These are phyloP conservation scores for Desmodus rotundus DNA, from an alignment of 2,113 vertebrate genomes.

Conservation along the genomic window DNA sequence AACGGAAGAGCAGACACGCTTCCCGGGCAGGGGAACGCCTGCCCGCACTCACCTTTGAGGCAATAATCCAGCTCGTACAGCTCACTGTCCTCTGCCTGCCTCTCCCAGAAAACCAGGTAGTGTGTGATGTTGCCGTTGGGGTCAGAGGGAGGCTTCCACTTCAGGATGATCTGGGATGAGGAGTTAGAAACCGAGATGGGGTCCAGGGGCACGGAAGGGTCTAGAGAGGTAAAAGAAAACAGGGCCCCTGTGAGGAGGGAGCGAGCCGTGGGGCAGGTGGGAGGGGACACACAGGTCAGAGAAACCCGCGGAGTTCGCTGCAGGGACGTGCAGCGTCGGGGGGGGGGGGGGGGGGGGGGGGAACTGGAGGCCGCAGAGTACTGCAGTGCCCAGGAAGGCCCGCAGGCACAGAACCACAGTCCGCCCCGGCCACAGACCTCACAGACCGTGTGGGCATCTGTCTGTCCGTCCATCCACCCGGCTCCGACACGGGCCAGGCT, in stretches of 20 bases:
- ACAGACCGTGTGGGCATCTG: too few relatives aligned
- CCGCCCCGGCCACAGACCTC: accelerated
- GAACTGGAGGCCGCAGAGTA: too few relatives aligned
- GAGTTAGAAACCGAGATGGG: constrained; percentile 94
- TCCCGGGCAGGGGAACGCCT: accelerated
- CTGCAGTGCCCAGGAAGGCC: too few relatives aligned
- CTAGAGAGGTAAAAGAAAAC: constrained; percentile 74
- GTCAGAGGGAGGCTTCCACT: constrained; percentile 94
- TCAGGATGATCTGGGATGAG: constrained; percentile 94
- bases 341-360: too few relatives aligned
- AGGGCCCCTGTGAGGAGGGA: accelerated
- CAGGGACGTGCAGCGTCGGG: neutral
- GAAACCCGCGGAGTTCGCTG: accelerated
- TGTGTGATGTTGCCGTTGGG: constrained; percentile 98
- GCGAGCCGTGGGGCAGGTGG: accelerated
- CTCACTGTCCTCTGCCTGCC: constrained; percentile 91
- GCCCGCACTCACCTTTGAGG: constrained; percentile 86
- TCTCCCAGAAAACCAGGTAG: constrained; percentile 92
- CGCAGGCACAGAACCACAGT: accelerated
- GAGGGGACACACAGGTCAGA: neutral
- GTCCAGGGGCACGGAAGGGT: constrained; percentile 92
- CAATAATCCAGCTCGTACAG: constrained; percentile 95
- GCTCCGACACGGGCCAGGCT: neutral
- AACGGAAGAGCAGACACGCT: accelerated
- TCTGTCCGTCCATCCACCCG: neutral